phyloP scores from a whole-genome alignment of 2,797 vertebrate species.

The Craterocephalus amniculus region DNA sequence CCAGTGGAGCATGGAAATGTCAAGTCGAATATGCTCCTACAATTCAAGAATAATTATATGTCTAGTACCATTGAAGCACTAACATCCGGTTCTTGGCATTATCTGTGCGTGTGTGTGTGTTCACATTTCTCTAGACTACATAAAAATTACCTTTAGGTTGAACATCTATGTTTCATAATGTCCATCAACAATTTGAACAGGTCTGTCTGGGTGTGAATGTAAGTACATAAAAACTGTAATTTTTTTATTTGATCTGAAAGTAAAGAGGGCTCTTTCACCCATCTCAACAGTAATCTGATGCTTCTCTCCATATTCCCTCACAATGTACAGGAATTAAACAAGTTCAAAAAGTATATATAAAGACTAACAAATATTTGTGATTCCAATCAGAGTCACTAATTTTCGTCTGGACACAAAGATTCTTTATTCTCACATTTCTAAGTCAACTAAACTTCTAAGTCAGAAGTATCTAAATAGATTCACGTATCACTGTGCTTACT shows the following conservation, averaged over 20 bases:
- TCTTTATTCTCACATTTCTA: background rate
- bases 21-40: constrained; percentile 63
- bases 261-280: constrained; percentile 4
- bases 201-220: constrained; percentile 2
- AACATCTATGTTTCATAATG: constrained; percentile 3
- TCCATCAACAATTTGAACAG: constrained; percentile 1
- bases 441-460: background rate
- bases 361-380: background rate
- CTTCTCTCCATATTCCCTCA: constrained; percentile 18
- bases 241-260: background rate
- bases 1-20: constrained; percentile 69
- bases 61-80: constrained; percentile 58
- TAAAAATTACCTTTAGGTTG: constrained; percentile 15
- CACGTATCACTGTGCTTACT: background rate
- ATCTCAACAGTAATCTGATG: constrained; percentile 15
- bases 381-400: background rate
- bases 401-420: background rate
- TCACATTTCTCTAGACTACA: constrained; percentile 15
- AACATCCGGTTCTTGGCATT: constrained; percentile 51
- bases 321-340: no score
- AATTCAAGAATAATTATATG: constrained; percentile 70
- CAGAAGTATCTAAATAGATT: background rate
- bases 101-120: constrained; percentile 1
- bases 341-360: constrained; percentile 2
- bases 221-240: background rate